Conservation (phyloP, 2,797 vertebrate genomes). For the Rachycentron canadum region DNA sequence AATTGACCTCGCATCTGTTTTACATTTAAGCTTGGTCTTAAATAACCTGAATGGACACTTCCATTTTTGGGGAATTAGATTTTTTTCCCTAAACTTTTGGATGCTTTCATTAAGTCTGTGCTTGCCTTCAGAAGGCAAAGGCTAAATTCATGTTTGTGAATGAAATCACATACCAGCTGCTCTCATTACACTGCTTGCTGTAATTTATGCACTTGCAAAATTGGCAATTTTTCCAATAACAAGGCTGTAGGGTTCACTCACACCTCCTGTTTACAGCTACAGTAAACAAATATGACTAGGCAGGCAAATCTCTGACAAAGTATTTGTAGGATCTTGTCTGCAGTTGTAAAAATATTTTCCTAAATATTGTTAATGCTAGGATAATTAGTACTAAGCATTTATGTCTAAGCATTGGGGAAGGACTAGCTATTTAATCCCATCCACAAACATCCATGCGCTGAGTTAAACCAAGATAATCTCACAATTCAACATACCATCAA, state of each 20-base stretch:
- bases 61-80: conserved; percentile 25
- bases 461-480: conserved; percentile 23
- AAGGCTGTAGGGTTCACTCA: conserved; percentile 34
- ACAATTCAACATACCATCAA: conserved; percentile 23
- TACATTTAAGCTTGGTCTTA: conserved; percentile 12
- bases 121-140: conserved; percentile 37
- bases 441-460: conserved; percentile 19
- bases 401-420: conserved; percentile 2
- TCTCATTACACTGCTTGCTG: conserved; percentile 39
- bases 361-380: conserved; percentile 6
- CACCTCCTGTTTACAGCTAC: conserved; percentile 43
- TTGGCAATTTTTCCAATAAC: conserved; percentile 32
- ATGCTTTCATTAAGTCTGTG: conserved; percentile 35
- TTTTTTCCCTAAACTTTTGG: conserved; percentile 34
- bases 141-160: conserved; percentile 54
- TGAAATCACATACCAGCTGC: conserved; percentile 60
- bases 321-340: background rate
- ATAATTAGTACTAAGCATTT: background rate
- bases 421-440: conserved; percentile 35
- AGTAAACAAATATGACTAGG: conserved; percentile 17
- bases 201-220: conserved; percentile 55
- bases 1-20: conserved; percentile 23
- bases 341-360: conserved; percentile 22
- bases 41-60: conserved; percentile 12
- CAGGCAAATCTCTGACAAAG: conserved; percentile 15